Base-by-base conservation (phyloP, 2,888 invertebrate genomes). In the Timandra comae region DNA sequence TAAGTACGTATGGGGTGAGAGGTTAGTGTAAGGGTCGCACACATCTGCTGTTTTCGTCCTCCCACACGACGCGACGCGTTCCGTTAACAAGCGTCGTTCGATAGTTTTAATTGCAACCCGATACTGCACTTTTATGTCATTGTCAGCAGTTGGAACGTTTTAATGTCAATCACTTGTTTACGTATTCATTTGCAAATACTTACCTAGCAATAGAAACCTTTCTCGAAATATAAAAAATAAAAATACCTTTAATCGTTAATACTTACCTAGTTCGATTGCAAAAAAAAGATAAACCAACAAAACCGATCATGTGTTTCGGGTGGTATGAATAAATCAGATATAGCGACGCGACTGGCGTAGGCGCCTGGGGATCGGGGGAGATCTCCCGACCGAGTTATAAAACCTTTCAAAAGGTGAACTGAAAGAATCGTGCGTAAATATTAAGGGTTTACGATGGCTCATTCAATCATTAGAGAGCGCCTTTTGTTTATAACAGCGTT, bases 241-340 rank as follows among this genome's bases (percentile, higher is more conserved):
- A 43, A 45, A n/a, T 48, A 46, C 38, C 39, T 46, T 47, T 48
- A 41, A 48, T 48, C 52, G 44, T 49, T 63, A 61, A 66, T 68
- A 69, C 57, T 56, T 60, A 53, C 51, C 53, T 62, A 67, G 54
- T 58, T 56, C 55, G 55, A 55, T 60, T 57, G 36, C 33, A 45
- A 36, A 67, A 71, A 73, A 74, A 65, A 60, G 58, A 63, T 63
- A 65, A 61, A 65, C 66, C 65, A n/a, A n/a, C 76, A 76, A 79
- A 79, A 76, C 70, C 74, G 75, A 75, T 80, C 80, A 77, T 79
- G 75, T 76, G 76, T 72, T 74, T 73, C 67, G 78, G 81, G 78
- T 74, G 77, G 74, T 80, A 75, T 80, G 78, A 82, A 82, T 82
- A 81, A 82, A 84, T 82, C 75, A 82, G 80, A 76, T 75, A 72